Base-by-base conservation (phyloP, 2,797 vertebrate genomes). In the Hephaestus fuliginosus region DNA sequence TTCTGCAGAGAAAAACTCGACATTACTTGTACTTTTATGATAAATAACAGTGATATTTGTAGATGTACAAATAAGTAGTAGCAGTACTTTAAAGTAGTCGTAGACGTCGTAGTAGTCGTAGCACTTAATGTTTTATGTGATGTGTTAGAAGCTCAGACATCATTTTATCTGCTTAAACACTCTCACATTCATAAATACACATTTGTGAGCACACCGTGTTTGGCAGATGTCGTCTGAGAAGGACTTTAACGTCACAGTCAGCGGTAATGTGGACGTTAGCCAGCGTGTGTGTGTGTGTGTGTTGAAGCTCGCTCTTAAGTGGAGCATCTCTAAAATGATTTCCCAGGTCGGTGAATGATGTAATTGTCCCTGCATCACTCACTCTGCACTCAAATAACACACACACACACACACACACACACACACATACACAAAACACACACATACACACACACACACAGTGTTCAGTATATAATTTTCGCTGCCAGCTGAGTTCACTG, bases 241-340 rank as follows among this genome's bases (percentile, higher is more conserved):
- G 67, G 76, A 76, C 80, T 74, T 87, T 70, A 60, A 68, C 39
- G 30, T 66, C 33, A 28, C 70, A 55, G 69, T 88, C 78, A 77
- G 82, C 85, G 71, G 33, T 52, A 76, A 67, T 17, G 56, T 77
- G 64, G 62, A 60, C 13, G 80, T 65, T 57, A 46, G 64, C 63
- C 52, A 41, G 33, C 12, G 74, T 78, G 60, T 76, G 70, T 80
- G 74, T 78, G 60, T 76, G 70, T 80, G 48, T 30, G 64, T 48
- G 33, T 5, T 20, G 39, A 48, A 28, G 84, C 70, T 74, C 53
- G 70, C 80, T 82, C 74, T 79, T 81, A 92, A 90, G 88, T 92
- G 86, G 87, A 90, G 90, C 89, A 82, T 92, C 90, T 85, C 86
- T 90, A 89, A 92, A 92, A 89, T 90, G 81, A 92, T 93, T 92